These are phyloP conservation scores for Diceros bicornis DNA, from an alignment of 2,797 vertebrate species.

Conservation along the genomic window DNA sequence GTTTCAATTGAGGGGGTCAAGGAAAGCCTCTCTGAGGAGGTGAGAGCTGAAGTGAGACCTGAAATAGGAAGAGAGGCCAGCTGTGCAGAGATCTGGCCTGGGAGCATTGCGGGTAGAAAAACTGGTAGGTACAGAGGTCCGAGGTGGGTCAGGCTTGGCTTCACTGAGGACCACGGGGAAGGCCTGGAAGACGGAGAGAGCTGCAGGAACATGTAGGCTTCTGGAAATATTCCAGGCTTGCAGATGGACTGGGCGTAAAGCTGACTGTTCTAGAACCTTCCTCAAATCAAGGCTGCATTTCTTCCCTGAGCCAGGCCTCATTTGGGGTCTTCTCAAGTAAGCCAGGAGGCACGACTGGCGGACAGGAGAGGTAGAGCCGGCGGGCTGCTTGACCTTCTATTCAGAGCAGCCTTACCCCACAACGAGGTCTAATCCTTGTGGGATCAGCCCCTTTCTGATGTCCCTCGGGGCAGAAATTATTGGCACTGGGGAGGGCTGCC, in stretches of 20 bases:
- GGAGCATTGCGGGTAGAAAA: rapidly evolving
- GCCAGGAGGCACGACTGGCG: not conserved
- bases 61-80: no score
- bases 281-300: not conserved
- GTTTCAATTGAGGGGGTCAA: not conserved
- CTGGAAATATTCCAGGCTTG: not conserved
- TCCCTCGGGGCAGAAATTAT: not conserved
- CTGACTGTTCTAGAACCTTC: not conserved
- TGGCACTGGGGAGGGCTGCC: rapidly evolving
- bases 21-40: not conserved
- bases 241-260: not conserved
- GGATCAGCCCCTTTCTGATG: not conserved
- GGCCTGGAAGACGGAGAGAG: not conserved
- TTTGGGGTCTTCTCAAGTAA: not conserved
- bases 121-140: rapidly evolving
- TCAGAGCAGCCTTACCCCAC: not conserved
- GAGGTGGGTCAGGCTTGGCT: not conserved
- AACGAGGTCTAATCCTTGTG: rapidly evolving
- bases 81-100: rapidly evolving
- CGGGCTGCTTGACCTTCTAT: not conserved
- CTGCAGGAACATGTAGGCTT: not conserved
- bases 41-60: not conserved
- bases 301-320: not conserved
- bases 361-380: not conserved
- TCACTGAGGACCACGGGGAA: not conserved